Evolutionary conservation across 2,888 invertebrate species (phyloP), one percentile per base, ranked within the genome.

Genomic region (Coleophora flavipennella): DNA sequence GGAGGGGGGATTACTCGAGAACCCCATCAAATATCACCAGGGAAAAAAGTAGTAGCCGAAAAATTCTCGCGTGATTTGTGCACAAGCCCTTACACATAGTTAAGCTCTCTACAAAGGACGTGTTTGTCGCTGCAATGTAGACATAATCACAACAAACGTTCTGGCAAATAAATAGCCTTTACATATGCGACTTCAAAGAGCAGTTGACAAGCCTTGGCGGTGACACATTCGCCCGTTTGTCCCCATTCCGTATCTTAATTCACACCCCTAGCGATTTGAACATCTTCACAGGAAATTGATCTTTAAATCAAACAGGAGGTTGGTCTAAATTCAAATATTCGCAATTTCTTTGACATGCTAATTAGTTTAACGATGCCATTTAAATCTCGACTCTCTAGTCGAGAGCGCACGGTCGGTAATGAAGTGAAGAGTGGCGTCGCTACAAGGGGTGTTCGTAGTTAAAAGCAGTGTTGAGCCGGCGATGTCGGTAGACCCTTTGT

Each of bases 231-330:
- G 70, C 75, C 72, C 62, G 58, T 64, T 68, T 67, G 60, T 65
- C 67, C 69, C 74, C 66, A 68, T 70, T 63, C 67, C 70, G 67
- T 75, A 75, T 76, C 71, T 72, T 80, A 80, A 81, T 81, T 83
- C 80, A 81, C 83, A 83, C 83, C 80, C 83, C 73, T 71, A 63
- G 68, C 65, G 28, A 33, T 34, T 34, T 25, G 3, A 29, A 10
- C 4, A 29, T 48, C 50, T 65, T 4, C 29, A 9, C 10, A 29
- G 11, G 1, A 29, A 11, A 55, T 51, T 45, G 33, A 7, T 0
- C 1, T 12, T 29, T 6, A n/a, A 33, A 13, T 20, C 0, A n/a
- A n/a, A n/a, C 6, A 8, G 0, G 1, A 0, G 0, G 28, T 58
- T 63, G 49, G 46, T 33, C 29, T 29, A 57, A 52, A 59, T 46